Conservation (phyloP, 30 jellyfish, hydroid and myxozoan species). For the Mastigias papua region DNA sequence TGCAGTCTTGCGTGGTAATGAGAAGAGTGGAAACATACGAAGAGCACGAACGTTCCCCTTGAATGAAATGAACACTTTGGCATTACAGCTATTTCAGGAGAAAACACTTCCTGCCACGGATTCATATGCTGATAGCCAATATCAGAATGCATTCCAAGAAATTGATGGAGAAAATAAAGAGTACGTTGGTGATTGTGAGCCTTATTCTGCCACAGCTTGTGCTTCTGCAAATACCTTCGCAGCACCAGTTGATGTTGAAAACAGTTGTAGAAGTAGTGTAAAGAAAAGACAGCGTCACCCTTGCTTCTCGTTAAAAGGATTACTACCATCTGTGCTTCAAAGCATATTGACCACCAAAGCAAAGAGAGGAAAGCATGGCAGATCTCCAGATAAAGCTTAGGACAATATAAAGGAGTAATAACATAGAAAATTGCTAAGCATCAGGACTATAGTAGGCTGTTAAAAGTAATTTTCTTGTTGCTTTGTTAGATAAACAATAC, state of each 20-base stretch:
- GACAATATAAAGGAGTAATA: neutral
- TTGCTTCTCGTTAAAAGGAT: slow-evolving; percentile 37
- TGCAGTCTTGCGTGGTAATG: slow-evolving; percentile 29
- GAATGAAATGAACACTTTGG: slow-evolving; percentile 27
- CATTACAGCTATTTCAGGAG: slow-evolving; percentile 16
- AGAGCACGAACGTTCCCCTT: slow-evolving; percentile 59
- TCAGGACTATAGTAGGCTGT: no score
- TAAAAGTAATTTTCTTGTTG: no score
- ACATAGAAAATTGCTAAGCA: no score
- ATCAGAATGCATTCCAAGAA: slow-evolving; percentile 74
- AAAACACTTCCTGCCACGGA: slow-evolving; percentile 31
- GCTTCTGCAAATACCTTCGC: slow-evolving; percentile 1
- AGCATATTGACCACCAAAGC: slow-evolving; percentile 42
- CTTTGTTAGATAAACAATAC: no score
- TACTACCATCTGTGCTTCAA: slow-evolving; percentile 63
- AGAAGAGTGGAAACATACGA: neutral
- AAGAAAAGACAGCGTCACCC: slow-evolving; percentile 9
- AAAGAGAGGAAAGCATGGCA: slow-evolving; percentile 22
- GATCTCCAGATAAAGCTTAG: neutral
- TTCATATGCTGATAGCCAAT: slow-evolving; percentile 59
- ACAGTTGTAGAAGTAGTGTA: neutral
- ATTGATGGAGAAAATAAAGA: slow-evolving; percentile 4
- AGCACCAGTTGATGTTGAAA: neutral
- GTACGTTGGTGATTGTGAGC: slow-evolving; percentile 7
- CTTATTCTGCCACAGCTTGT: neutral